Evolutionary conservation across 2,113 vertebrate genomes (phyloP).

Genomic region (Ageneiosus marmoratus): DNA sequence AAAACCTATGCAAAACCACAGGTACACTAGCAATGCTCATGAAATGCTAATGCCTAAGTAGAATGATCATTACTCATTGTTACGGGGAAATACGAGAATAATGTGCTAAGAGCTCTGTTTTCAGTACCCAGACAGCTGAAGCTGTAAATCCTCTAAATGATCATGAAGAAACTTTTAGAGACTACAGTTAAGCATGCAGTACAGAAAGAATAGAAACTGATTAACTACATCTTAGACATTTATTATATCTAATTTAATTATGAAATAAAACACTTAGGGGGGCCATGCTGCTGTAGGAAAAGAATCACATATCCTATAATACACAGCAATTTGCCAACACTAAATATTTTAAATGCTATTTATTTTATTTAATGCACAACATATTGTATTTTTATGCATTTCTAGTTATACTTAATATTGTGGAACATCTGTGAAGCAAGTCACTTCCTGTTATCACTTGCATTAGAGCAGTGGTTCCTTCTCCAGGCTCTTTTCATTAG

Average conservation of each 20-base stretch:
- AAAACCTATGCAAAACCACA: constrained; percentile 2
- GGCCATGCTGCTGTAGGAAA: not conserved
- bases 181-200: not conserved
- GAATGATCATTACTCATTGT: not conserved
- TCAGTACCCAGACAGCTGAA: not conserved
- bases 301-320: not conserved
- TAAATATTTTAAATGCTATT: too few species aligned
- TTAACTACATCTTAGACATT: not conserved
- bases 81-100: not conserved
- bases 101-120: not conserved
- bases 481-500: not conserved
- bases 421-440: not conserved
- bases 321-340: too few species aligned
- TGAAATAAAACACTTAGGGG: not conserved
- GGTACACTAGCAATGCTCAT: constrained; percentile 14
- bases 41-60: not conserved
- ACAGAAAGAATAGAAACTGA: not conserved
- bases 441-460: not conserved
- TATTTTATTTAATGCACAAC: too few species aligned
- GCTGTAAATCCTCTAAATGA: constrained; percentile 4
- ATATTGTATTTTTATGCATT: too few species aligned
- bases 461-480: not conserved
- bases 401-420: too few species aligned
- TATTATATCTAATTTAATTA: not conserved
- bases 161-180: not conserved